Evolutionary conservation across 2,888 invertebrate species (phyloP), one percentile per base, ranked within the genome.

Genomic region (Zelleria hepariella): DNA sequence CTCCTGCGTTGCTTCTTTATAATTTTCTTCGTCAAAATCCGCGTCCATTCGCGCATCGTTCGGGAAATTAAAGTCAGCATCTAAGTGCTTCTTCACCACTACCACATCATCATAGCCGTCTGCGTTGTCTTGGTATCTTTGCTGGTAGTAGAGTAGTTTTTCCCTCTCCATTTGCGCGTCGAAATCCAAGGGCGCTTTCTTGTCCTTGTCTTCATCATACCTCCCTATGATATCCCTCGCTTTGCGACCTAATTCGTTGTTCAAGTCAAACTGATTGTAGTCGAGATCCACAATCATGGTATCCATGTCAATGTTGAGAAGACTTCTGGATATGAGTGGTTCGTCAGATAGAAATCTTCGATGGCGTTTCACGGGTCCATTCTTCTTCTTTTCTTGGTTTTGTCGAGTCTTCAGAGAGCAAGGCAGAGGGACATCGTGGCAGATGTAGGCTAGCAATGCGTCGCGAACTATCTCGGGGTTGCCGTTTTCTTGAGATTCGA

Each of bases 391-490:
- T 25, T 25, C 8, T 26, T 57, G 48, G 18, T 24, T 51, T 5
- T 8, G 68, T 60, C 75, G 78, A 0, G 67, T 63, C 62, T 82
- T 83, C 21, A 89, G 86, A 1, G 91, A 87, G 73, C 97, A 97
- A 0, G 97, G 97, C 52, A 97, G 76, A 0, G 92, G 90, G 0
- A 93, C 92, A 58, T 94, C 93, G 71, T 98, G 98, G 71, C 98
- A 98, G 61, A 95, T 91, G 71, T 96, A 95, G 0, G 95, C 94
- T 51, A 97, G 82, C 6, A 97, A 80, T 0, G 96, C 95, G 77
- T 98, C 98, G 62, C 94, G 90, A 0, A 95, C 89, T 0, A 92
- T 90, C 61, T 93, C 92, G 0, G 95, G 93, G 75, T 94, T 94
- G 0, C 90, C 90, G 2, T 90, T 91, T 68, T 92, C 90, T 65